phyloP scores from a whole-genome alignment of 2,888 invertebrate species.

The Nomada lathburiana region DNA sequence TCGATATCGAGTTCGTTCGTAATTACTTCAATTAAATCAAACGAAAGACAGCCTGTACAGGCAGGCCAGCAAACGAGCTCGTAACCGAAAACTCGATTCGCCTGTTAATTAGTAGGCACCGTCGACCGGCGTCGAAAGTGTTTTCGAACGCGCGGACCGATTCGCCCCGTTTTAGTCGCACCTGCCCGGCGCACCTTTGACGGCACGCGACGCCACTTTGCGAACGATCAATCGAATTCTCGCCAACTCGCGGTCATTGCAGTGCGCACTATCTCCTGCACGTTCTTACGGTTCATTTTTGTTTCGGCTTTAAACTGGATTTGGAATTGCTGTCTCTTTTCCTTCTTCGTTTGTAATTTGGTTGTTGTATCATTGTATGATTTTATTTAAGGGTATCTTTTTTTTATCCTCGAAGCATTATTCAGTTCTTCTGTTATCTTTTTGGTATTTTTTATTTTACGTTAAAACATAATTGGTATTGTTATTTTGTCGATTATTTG shows the following conservation, averaged over 20 bases:
- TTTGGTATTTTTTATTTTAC: too few relatives aligned
- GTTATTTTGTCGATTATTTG: too few relatives aligned
- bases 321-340: not conserved
- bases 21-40: constrained; percentile 63
- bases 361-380: too few relatives aligned
- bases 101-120: constrained; percentile 60
- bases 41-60: constrained; percentile 53
- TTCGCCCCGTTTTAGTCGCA: constrained; percentile 45
- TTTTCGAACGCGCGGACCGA: constrained; percentile 43
- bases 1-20: constrained; percentile 59
- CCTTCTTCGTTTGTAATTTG: too few relatives aligned
- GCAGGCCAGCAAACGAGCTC: constrained; percentile 40
- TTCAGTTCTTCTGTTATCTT: too few relatives aligned
- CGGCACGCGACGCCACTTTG: constrained; percentile 5
- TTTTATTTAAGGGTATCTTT: too few relatives aligned
- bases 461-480: too few relatives aligned
- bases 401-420: too few relatives aligned
- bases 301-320: not conserved
- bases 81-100: constrained; percentile 63
- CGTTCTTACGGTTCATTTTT: not conserved
- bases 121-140: constrained; percentile 44
- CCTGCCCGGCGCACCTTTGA: constrained; percentile 49
- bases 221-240: constrained; percentile 40
- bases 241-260: not conserved
- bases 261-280: not conserved